phyloP scores from a whole-genome alignment of 2,797 vertebrate species.

The Lepilemur septentrionalis region DNA sequence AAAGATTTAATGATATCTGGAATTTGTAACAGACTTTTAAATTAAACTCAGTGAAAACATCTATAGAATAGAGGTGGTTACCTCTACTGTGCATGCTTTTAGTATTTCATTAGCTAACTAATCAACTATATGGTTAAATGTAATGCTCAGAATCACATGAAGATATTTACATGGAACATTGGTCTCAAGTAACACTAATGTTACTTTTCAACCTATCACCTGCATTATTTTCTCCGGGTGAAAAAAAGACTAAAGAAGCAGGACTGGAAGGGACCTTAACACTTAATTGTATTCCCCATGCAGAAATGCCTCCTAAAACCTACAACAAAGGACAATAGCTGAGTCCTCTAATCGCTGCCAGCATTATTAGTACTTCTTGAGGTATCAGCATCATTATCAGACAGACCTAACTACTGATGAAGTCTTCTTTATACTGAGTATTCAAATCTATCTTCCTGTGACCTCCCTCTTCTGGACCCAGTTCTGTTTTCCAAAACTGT shows the following conservation, averaged over 20 bases:
- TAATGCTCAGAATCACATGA: background rate
- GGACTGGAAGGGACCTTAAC: background rate
- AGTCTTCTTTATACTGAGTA: background rate
- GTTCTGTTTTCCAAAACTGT: background rate
- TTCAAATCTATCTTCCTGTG: background rate
- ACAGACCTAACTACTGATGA: background rate
- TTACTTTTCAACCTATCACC: background rate
- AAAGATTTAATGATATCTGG: background rate
- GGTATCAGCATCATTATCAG: background rate
- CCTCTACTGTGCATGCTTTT: background rate
- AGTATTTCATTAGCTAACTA: background rate
- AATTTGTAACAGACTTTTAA: conserved; percentile 12
- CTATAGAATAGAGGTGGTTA: background rate
- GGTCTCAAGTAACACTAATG: background rate
- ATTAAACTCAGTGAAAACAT: background rate
- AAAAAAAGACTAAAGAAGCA: background rate
- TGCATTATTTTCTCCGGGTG: background rate
- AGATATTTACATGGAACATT: background rate
- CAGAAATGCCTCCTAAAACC: background rate
- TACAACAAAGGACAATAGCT: background rate
- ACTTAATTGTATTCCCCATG: background rate
- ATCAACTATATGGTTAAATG: background rate
- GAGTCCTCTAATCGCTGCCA: background rate
- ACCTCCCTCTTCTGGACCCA: background rate
- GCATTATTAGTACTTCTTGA: background rate